A percentile compares a stretch with the other conserved stretches of the same genome.
phyloP scores from a whole-genome alignment of 2,113 vertebrate genomes.

The Pluvianellus socialis region DNA sequence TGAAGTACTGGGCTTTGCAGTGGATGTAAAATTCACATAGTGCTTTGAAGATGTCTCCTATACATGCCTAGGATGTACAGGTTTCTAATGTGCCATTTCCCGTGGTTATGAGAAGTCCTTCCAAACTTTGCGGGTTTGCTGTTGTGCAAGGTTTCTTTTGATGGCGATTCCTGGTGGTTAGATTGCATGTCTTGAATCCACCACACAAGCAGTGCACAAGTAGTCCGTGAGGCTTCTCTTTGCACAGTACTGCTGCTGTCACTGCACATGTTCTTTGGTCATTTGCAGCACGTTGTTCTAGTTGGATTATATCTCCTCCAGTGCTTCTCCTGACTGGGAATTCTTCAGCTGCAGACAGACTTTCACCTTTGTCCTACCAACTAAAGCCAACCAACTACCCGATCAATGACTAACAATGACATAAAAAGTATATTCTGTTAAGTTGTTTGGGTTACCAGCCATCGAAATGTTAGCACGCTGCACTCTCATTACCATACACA shows the following conservation, averaged over 20 bases:
- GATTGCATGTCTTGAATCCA: neutral
- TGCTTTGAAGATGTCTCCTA: neutral
- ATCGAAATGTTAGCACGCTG: neutral
- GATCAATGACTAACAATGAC: neutral
- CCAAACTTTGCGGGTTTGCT: neutral
- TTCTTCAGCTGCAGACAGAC: neutral
- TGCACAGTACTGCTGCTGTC: neutral
- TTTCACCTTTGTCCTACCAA: neutral
- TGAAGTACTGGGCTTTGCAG: neutral
- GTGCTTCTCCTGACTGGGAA: neutral
- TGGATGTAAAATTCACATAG: neutral
- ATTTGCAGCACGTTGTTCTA: neutral
- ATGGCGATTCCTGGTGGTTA: neutral
- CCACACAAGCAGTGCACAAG: neutral
- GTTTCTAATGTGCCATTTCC: neutral
- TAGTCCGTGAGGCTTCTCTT: neutral
- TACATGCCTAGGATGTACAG: neutral
- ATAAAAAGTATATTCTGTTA: neutral
- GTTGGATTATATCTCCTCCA: neutral
- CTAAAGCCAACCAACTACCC: neutral
- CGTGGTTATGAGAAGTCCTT: neutral
- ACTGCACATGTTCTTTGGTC: neutral
- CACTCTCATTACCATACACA: neutral
- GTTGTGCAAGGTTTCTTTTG: neutral
- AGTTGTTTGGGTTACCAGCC: neutral